Evolutionary conservation across 1,140 invertebrate species (phyloP).

Genomic region (Mycetomoellerius zeteki): DNA sequence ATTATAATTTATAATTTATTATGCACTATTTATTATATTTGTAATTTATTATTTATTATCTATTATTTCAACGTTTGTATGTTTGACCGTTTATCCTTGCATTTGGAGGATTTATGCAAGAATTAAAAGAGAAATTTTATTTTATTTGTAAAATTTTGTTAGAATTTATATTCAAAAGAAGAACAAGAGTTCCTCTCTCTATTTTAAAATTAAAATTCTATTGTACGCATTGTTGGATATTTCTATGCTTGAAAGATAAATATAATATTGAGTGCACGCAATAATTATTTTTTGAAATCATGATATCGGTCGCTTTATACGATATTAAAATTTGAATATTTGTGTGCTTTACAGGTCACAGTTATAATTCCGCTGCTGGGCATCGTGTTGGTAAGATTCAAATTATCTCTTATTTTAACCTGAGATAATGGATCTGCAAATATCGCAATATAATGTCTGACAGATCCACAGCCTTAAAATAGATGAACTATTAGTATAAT

Average conservation of each 20-base stretch:
- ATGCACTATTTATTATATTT: not conserved
- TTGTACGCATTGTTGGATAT: not conserved
- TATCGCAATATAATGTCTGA: not conserved
- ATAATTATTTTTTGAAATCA: not conserved
- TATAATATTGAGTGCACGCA: not conserved
- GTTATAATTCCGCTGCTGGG: not conserved
- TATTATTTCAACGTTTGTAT: not conserved
- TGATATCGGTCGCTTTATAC: not conserved
- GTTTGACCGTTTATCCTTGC: not conserved
- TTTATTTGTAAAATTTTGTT: not conserved
- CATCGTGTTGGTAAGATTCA: not conserved
- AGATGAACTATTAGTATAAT: not conserved
- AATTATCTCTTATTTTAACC: constrained; percentile 16
- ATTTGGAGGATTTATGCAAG: not conserved
- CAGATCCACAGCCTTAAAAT: not conserved
- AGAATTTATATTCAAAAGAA: not conserved
- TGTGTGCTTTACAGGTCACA: not conserved
- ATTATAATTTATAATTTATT: not conserved
- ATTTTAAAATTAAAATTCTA: not conserved
- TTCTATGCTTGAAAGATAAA: not conserved
- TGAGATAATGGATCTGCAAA: not conserved
- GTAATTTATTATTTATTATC: no score
- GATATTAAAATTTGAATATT: not conserved
- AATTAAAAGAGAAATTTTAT: not conserved
- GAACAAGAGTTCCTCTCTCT: not conserved